Evolutionary conservation across 2,113 vertebrate species (phyloP).

Genomic region (Alectura lathami): DNA sequence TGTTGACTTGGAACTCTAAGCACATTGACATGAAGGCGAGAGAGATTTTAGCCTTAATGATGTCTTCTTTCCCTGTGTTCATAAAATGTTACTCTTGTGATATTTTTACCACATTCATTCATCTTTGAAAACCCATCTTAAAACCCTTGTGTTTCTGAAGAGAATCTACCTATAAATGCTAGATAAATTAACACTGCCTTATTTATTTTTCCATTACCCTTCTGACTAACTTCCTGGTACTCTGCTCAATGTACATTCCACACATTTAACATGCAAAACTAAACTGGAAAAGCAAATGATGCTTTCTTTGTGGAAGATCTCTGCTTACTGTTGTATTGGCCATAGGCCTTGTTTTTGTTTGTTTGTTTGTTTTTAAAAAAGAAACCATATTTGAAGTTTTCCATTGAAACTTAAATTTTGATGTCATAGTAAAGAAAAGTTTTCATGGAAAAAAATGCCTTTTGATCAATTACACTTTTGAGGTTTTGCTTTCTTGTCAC

Average conservation of each 20-base stretch:
- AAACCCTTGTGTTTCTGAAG: not conserved
- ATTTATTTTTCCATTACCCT: not conserved
- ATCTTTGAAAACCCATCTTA: conserved; percentile 11
- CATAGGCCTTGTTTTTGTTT: not conserved
- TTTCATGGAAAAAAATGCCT: not conserved
- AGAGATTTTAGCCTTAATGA: not conserved
- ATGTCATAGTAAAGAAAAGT: not conserved
- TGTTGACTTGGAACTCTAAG: not conserved
- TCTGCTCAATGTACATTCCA: not conserved
- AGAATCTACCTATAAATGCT: not conserved
- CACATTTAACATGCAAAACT: not conserved
- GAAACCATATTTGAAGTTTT: not conserved
- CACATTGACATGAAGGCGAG: not conserved
- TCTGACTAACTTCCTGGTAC: not conserved
- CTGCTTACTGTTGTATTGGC: not conserved
- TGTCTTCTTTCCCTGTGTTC: not conserved
- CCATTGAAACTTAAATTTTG: not conserved
- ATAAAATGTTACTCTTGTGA: not conserved
- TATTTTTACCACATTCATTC: not conserved
- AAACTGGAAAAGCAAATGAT: not conserved
- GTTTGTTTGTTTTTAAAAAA: not conserved
- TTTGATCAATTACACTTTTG: not conserved
- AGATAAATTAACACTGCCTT: not conserved
- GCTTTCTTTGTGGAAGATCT: not conserved
- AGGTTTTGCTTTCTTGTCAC: not conserved